A percentile compares a stretch with the other conserved stretches of the same genome.
These are phyloP conservation scores for Crocallis elinguaria DNA, from an alignment of 2,888 invertebrate genomes.

Conservation along the genomic window DNA sequence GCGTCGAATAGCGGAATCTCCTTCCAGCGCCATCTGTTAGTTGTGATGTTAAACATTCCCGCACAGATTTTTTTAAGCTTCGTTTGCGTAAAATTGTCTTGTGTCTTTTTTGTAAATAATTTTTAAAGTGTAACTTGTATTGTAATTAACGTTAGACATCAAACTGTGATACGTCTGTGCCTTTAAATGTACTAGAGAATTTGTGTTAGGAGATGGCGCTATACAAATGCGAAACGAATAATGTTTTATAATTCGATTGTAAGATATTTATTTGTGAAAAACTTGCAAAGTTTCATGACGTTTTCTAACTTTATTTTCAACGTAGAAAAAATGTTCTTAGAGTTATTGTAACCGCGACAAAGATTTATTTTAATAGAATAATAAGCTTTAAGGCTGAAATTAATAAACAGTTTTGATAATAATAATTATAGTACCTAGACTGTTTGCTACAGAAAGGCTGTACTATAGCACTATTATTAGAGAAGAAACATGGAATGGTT, in stretches of 20 bases:
- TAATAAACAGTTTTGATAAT: too few species aligned
- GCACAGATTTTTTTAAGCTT: slow-evolving; percentile 59
- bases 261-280: slow-evolving; percentile 60
- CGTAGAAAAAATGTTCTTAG: slow-evolving; percentile 40
- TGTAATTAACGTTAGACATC: slow-evolving; percentile 65
- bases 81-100: slow-evolving; percentile 42
- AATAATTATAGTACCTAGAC: too few species aligned
- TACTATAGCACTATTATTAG: too few species aligned
- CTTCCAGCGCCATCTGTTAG: slow-evolving; percentile 69
- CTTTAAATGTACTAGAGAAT: slow-evolving; percentile 66
- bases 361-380: neutral
- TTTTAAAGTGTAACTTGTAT: slow-evolving; percentile 49
- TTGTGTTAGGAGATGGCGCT: slow-evolving; percentile 72
- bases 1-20: slow-evolving; percentile 48
- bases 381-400: slow-evolving; percentile 24
- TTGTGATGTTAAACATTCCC: slow-evolving; percentile 48
- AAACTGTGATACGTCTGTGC: slow-evolving; percentile 83
- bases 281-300: slow-evolving; percentile 43
- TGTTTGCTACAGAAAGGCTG: too few species aligned
- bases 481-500: too few species aligned
- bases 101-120: slow-evolving; percentile 53
- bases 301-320: slow-evolving; percentile 36
- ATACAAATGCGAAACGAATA: slow-evolving; percentile 51
- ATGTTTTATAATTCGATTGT: slow-evolving; percentile 46
- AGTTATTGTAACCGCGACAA: slow-evolving; percentile 10